Conservation (phyloP, 1,140 invertebrate genomes). For the Araneus ventricosus region DNA sequence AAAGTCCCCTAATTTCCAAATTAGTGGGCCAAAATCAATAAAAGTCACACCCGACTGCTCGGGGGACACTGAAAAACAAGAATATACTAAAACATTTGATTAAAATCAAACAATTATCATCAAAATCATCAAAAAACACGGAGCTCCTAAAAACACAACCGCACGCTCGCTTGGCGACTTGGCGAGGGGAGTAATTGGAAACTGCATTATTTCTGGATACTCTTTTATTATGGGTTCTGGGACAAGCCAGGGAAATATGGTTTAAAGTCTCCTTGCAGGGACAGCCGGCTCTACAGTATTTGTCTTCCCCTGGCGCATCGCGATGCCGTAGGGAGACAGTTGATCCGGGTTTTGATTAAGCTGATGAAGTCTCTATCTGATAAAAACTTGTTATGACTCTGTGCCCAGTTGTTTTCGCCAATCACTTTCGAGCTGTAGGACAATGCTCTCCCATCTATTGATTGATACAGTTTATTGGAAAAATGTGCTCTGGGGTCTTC, state of each 20-base stretch:
- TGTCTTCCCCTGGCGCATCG: not conserved
- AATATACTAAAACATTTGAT: no score
- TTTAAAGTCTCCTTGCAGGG: not conserved
- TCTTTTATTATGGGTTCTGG: not conserved
- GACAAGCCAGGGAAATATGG: not conserved
- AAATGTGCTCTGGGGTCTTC: not conserved
- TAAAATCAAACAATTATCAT: no score
- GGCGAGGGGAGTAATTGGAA: not conserved
- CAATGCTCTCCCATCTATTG: not conserved
- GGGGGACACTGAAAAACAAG: no score
- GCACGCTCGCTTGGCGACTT: no score
- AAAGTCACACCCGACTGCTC: no score
- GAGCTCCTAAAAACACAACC: no score
- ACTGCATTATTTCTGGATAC: not conserved
- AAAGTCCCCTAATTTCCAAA: no score
- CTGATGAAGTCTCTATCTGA: not conserved
- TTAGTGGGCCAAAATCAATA: no score
- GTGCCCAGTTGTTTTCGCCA: not conserved
- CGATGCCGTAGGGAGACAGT: not conserved
- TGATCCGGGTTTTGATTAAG: not conserved
- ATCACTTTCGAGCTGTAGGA: not conserved
- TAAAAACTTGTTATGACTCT: not conserved
- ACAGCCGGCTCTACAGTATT: not conserved
- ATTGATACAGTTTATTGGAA: not conserved
- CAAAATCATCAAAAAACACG: no score